A percentile compares a stretch with the other conserved stretches of the same genome.
These are phyloP conservation scores for Cheirogaleus major DNA, from an alignment of 2,797 vertebrate genomes.

Conservation along the genomic window DNA sequence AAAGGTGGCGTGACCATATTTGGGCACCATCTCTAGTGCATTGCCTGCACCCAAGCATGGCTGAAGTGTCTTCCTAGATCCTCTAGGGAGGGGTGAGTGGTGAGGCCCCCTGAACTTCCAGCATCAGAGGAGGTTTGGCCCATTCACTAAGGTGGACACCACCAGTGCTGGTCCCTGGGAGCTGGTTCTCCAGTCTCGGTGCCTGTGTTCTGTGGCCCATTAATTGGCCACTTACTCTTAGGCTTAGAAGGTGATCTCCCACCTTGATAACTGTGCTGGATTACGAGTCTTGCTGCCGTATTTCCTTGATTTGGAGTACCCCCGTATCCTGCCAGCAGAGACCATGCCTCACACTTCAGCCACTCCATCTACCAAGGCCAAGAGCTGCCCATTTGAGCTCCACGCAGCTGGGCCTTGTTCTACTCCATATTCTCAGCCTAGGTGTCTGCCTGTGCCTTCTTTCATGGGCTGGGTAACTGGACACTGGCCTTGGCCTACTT, in stretches of 20 bases:
- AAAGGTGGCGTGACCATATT: neutral
- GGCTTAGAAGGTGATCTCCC: neutral
- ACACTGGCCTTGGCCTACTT: neutral
- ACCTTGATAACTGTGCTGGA: neutral
- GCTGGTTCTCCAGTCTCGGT: neutral
- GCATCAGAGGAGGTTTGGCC: neutral
- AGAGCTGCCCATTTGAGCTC: neutral
- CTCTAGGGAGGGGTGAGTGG: neutral
- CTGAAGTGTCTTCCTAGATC: neutral
- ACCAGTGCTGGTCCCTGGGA: neutral
- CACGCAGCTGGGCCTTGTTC: neutral
- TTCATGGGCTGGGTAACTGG: neutral
- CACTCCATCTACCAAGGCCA: neutral
- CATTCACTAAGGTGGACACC: neutral
- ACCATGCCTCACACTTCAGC: neutral
- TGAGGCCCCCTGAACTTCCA: neutral
- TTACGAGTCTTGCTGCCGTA: neutral
- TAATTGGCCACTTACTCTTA: neutral
- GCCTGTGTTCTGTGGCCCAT: too few species aligned
- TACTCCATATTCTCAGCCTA: neutral
- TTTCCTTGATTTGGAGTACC: neutral
- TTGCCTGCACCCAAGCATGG: rapidly evolving
- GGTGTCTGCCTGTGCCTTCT: neutral
- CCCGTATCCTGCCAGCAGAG: neutral
- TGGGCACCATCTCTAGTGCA: neutral